Evolutionary conservation across 2,888 invertebrate species (phyloP).

Genomic region (Scelioninae gen. 1): DNA sequence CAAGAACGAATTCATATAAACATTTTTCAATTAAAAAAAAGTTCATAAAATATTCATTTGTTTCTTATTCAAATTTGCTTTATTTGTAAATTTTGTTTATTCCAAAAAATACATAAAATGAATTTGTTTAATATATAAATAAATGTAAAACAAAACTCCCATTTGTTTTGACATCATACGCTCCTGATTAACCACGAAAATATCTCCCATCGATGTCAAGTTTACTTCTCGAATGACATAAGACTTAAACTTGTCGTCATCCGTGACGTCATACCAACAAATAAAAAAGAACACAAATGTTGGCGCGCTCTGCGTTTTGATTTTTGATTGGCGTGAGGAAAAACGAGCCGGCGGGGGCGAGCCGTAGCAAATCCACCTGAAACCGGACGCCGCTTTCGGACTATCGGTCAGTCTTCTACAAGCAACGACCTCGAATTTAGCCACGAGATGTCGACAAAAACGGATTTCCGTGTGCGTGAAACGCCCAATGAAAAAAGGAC

Average conservation of each 20-base stretch:
- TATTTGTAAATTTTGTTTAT: too few species aligned
- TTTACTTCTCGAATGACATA: constrained; percentile 10
- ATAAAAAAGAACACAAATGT: background rate
- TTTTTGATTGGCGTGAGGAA: background rate
- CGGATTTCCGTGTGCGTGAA: background rate
- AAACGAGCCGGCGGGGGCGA: background rate
- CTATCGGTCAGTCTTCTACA: background rate
- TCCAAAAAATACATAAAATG: too few species aligned
- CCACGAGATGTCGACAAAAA: constrained; percentile 5
- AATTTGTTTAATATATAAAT: too few species aligned
- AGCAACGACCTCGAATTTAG: background rate
- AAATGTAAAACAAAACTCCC: too few species aligned
- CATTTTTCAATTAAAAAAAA: too few species aligned
- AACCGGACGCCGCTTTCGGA: background rate
- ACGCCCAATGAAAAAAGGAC: background rate
- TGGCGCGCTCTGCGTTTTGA: background rate
- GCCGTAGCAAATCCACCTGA: background rate
- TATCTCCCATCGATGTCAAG: constrained; percentile 6
- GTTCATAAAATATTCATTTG: too few species aligned
- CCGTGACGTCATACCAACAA: background rate
- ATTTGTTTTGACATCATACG: background rate
- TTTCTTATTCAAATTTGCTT: too few species aligned
- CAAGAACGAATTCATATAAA: too few species aligned
- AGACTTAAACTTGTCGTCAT: background rate
- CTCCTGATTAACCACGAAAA: background rate